These are phyloP conservation scores for Toxotes lorentzi DNA, from an alignment of 2,797 vertebrate species.

Conservation along the genomic window DNA sequence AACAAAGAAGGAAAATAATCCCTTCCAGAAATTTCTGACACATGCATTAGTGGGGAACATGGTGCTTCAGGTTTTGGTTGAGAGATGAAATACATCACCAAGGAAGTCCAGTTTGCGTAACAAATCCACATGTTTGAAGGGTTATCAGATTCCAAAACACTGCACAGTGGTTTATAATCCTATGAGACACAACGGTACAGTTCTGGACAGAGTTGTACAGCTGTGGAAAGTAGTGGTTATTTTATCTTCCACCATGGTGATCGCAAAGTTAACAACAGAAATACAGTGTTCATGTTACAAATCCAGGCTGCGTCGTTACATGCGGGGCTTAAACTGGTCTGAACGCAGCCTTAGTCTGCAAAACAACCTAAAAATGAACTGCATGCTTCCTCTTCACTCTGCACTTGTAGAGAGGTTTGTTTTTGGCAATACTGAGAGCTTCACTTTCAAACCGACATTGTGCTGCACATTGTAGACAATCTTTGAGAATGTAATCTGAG, in stretches of 20 bases:
- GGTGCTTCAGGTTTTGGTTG: neutral
- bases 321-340: neutral
- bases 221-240: neutral
- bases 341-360: neutral
- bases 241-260: neutral
- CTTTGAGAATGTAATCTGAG: neutral
- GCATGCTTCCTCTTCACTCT: neutral
- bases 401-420: neutral
- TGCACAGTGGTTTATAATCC: neutral
- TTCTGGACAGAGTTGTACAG: neutral
- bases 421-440: neutral
- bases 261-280: neutral
- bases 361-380: slow-evolving; percentile 12
- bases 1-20: neutral
- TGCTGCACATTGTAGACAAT: neutral
- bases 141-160: neutral
- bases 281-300: neutral
- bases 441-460: neutral
- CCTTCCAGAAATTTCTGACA: neutral
- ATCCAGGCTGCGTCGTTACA: neutral
- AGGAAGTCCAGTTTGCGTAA: neutral
- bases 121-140: neutral
- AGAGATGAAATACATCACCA: neutral
- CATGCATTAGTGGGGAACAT: neutral
- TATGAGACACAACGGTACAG: neutral